Conservation (phyloP, 2,797 vertebrate species). For the Propithecus deckenii region DNA sequence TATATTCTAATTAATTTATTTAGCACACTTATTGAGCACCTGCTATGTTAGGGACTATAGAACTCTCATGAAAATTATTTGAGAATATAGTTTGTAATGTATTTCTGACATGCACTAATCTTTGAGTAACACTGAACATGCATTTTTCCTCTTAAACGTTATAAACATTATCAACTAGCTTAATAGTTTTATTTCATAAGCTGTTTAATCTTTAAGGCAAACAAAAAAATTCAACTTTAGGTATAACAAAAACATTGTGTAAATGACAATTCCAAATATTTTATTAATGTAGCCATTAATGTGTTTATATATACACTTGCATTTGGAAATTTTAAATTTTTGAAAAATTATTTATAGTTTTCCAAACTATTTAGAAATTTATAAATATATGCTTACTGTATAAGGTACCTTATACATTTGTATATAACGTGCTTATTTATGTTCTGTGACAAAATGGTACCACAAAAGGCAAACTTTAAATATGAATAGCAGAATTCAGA, state of each 20-base stretch:
- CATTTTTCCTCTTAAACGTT: slow-evolving; percentile 31
- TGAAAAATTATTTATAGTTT: neutral
- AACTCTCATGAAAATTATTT: slow-evolving; percentile 17
- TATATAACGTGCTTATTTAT: neutral
- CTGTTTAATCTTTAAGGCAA: slow-evolving; percentile 12
- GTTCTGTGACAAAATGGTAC: neutral
- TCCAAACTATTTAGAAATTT: neutral
- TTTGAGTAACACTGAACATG: neutral
- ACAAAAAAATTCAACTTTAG: slow-evolving; percentile 32
- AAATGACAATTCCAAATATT: slow-evolving; percentile 38
- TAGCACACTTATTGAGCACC: neutral
- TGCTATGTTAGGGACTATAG: neutral
- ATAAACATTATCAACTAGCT: slow-evolving; percentile 27
- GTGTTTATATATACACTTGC: neutral
- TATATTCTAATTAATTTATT: neutral
- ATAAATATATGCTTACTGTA: neutral
- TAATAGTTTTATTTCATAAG: slow-evolving; percentile 46
- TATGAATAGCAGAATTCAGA: slow-evolving; percentile 4
- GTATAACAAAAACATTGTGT: slow-evolving; percentile 2
- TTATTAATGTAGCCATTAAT: neutral
- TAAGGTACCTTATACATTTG: neutral
- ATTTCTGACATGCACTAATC: slow-evolving; percentile 3
- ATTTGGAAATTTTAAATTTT: neutral
- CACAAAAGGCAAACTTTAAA: slow-evolving; percentile 3
- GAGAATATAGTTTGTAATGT: slow-evolving; percentile 3